Evolutionary conservation across 1,140 invertebrate species (phyloP), one percentile per base, ranked within the genome.

Genomic region (Macrosteles quadrilineatus): DNA sequence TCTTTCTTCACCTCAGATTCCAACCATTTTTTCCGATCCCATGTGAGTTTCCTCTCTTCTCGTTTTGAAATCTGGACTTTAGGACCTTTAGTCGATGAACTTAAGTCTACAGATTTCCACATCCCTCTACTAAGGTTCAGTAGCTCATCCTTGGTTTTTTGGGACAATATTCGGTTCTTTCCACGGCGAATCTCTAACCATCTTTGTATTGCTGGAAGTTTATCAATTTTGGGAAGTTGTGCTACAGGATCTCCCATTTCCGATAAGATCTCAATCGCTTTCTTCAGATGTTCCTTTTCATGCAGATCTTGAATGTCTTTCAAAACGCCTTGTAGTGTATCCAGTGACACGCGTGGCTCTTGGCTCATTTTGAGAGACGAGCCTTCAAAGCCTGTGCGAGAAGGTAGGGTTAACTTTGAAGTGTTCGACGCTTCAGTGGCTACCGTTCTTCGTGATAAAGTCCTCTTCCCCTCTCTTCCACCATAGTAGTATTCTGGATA

Each of bases 171-270:
- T 23, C 23, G 19, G 9, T 27, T 66, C 14, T 43, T 66, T 17
- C 63, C 63, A 17, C 23, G 14, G 19, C 63, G 31, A 6, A 66
- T 12, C 36, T 66, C 63, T 1, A 40, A 45, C 36, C 36, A 43
- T 1, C 63, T 32, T 25, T 66, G 31, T 9, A 66, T 11, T 2
- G 63, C 11, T 21, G 32, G 32, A 2, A 66, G 36, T 43, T 66
- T 66, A 30, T 66, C 27, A 45, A 40, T 14, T 9, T 66, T 43
- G 17, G 63, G 63, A 43, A 66, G 63, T 25, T 66, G 32, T 45
- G 63, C 63, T 14, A 66, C 14, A 11, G 63, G 63, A 66, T 66
- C 63, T 21, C 63, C 63, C 32, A 43, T 25, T 23, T 40, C 63
- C 2, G 40, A 19, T 23, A 66, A 21, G 14, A 66, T 43, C 29